phyloP scores from a whole-genome alignment of 2,888 invertebrate genomes.

The Salticus scenicus region DNA sequence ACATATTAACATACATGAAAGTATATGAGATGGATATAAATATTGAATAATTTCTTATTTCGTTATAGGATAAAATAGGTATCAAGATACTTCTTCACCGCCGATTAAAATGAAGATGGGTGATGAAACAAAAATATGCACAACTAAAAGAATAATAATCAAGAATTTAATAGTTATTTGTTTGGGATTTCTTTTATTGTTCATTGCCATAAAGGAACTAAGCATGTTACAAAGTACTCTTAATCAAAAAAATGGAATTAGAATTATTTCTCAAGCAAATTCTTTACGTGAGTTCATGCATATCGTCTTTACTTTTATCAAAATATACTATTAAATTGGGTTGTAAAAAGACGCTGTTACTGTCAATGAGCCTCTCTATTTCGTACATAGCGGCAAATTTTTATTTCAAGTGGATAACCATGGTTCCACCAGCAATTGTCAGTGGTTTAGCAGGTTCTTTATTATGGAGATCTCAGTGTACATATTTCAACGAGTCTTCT shows the following conservation, averaged over 20 bases:
- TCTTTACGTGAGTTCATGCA: conserved; percentile 92
- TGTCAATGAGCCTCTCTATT: conserved; percentile 93
- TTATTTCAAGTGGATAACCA: conserved; percentile 90
- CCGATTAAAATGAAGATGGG: no score
- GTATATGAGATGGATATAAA: no score
- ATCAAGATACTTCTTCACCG: no score
- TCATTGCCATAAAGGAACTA: conserved; percentile 96
- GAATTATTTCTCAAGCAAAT: conserved; percentile 91
- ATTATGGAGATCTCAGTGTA: no score
- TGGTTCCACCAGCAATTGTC: no score
- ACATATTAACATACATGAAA: no score
- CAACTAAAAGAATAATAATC: conserved; percentile 81
- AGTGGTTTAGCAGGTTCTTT: conserved; percentile 96
- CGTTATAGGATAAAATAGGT: no score
- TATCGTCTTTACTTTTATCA: conserved; percentile 97
- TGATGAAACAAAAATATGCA: no score
- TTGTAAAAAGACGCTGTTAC: conserved; percentile 95
- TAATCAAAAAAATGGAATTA: conserved; percentile 90
- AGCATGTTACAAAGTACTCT: conserved; percentile 94
- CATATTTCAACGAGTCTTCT: no score
- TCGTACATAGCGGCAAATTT: conserved; percentile 96
- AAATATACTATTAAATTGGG: conserved; percentile 93
- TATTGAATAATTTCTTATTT: no score
- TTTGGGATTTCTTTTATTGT: conserved; percentile 94
- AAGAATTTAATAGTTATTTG: conserved; percentile 94